A percentile compares a stretch with the other conserved stretches of the same genome.
phyloP scores from a whole-genome alignment of 1,140 invertebrate genomes.

The Aphelinus atriplicis region DNA sequence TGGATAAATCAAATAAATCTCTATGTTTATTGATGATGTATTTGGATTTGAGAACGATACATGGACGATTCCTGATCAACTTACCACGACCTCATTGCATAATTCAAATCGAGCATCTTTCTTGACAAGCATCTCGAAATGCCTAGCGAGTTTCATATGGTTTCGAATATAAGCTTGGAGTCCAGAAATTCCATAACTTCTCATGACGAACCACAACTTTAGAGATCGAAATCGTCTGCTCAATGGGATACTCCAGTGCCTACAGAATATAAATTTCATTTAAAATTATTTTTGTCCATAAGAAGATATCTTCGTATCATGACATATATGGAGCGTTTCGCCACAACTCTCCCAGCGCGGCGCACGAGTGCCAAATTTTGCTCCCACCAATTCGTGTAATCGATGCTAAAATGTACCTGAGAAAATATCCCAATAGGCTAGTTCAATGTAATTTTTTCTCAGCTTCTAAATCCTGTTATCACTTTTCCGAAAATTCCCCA shows the following conservation, averaged over 20 bases:
- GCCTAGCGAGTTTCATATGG: slow-evolving; percentile 92
- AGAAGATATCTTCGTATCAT: not conserved
- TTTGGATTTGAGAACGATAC: no score
- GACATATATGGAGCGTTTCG: slow-evolving; percentile 40
- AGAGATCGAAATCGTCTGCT: slow-evolving; percentile 91
- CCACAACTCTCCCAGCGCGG: no score
- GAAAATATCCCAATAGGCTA: no score
- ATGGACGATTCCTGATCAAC: slow-evolving; percentile 28
- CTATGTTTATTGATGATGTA: no score
- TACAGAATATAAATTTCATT: slow-evolving; percentile 41
- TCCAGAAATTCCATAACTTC: slow-evolving; percentile 93
- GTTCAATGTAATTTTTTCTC: no score
- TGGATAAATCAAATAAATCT: no score
- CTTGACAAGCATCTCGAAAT: slow-evolving; percentile 86
- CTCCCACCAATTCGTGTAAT: no score
- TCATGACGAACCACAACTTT: slow-evolving; percentile 97
- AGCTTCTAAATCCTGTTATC: no score
- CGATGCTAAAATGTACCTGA: no score
- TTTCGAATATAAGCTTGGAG: slow-evolving; percentile 92
- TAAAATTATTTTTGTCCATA: not conserved
- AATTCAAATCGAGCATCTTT: slow-evolving; percentile 93
- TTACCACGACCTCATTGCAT: slow-evolving; percentile 94
- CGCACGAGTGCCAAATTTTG: no score
- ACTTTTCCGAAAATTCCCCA: no score
- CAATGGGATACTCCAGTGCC: slow-evolving; percentile 97